Evolutionary conservation across 2,888 invertebrate genomes (phyloP).

Genomic region (Allolobophora icterica): DNA sequence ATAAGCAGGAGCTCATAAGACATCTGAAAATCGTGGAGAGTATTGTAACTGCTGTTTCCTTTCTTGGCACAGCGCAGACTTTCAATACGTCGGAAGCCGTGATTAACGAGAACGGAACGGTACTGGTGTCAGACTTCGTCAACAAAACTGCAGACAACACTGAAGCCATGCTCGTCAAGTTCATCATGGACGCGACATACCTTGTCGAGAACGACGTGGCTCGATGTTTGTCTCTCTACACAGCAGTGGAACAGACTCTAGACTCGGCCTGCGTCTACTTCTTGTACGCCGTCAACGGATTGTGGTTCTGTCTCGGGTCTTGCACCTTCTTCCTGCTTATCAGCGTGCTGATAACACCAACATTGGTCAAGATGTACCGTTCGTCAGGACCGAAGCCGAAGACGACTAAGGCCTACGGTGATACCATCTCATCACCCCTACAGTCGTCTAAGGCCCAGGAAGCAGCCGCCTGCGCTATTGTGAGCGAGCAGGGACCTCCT

Average conservation of each 20-base stretch:
- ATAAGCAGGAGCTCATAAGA: background rate
- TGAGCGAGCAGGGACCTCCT: background rate
- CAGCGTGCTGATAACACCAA: background rate
- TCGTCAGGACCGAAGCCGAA: background rate
- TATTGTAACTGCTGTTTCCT: background rate
- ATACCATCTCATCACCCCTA: background rate
- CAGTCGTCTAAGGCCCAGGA: background rate
- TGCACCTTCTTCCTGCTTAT: background rate
- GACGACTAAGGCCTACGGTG: background rate
- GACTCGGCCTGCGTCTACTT: conserved; percentile 19
- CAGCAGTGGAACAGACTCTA: background rate
- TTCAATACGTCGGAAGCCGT: background rate
- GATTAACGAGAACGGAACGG: background rate
- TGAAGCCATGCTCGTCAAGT: background rate
- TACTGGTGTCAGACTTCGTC: background rate
- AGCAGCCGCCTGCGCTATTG: background rate
- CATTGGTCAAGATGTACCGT: background rate
- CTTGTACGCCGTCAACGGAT: conserved; percentile 7
- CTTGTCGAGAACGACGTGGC: background rate
- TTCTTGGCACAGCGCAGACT: background rate
- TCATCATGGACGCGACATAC: background rate
- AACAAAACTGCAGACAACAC: conserved; percentile 10
- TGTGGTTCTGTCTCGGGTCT: conserved; percentile 26
- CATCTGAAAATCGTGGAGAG: conserved; percentile 13
- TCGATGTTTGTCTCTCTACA: background rate